Evolutionary conservation across 1,140 invertebrate genomes (phyloP), one percentile per base, ranked within the genome.

Genomic region (Drosophila truncata): DNA sequence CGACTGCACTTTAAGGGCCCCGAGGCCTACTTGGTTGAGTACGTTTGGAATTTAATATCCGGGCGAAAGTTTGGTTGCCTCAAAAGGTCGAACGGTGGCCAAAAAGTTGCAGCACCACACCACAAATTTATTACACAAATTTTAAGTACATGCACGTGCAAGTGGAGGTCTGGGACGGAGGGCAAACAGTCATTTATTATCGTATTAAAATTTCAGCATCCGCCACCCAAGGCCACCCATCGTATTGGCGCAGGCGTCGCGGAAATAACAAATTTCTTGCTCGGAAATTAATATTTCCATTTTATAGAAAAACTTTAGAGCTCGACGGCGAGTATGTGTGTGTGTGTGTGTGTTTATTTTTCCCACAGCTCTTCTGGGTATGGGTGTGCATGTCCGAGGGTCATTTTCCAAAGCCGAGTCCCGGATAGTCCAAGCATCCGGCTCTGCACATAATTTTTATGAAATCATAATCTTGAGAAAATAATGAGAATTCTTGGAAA

Each of bases 221-320:
- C 61, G 60, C 20, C 52, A 31, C 58, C 31, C 20, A 27, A 37
- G 9, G 7, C 33, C 35, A n/a, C 59, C 49, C 59, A 42, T 62
- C 55, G 39, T 67, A 81, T 85, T 75, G 65, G 67, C 60, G 64
- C 82, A 76, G 66, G 79, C 77, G 54, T 88, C 55, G 78, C 73
- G 86, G 85, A 91, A 90, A 90, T 90, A 85, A 85, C 85, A 90
- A 90, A 90, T 90, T 90, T 90, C 85, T 90, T 76, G 72, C 81
- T 90, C 79, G 85, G 81, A 90, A 90, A 90, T 90, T 90, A 90
- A 90, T 90, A 90, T 90, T 90, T 90, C 64, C 81, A 90, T 90
- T 82, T 82, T 75, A 82, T 80, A 90, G 81, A 77, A 85, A 82
- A 85, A 90, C 85, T 88, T 88, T 80, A 72, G 54, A 69, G 67